phyloP scores from a whole-genome alignment of 2,797 vertebrate genomes.

The Cuculus canorus region DNA sequence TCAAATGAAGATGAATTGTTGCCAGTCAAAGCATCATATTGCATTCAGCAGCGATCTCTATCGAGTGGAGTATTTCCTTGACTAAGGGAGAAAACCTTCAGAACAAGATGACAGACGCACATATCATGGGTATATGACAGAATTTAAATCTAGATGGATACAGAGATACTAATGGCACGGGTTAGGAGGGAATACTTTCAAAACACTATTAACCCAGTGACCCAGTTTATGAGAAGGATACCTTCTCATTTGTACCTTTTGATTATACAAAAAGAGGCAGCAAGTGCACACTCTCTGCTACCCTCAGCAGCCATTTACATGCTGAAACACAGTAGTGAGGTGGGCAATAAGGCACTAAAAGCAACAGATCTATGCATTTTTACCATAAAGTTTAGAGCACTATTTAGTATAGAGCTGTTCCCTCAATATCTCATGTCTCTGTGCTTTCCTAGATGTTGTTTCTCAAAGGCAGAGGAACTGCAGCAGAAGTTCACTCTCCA shows the following conservation, averaged over 20 bases:
- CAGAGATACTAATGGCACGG: background rate
- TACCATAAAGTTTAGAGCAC: background rate
- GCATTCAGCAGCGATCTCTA: conserved; percentile 17
- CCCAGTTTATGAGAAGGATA: background rate
- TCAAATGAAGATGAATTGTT: conserved; percentile 13
- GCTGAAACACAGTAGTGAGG: background rate
- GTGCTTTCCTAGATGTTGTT: background rate
- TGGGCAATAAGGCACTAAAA: background rate
- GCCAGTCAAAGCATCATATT: conserved; percentile 18
- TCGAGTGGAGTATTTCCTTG: background rate
- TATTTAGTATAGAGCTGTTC: background rate
- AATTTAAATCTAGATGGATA: conserved; percentile 8
- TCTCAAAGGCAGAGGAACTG: background rate
- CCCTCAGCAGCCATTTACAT: background rate
- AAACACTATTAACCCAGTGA: conserved; percentile 43
- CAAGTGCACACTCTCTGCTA: background rate
- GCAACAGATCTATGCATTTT: background rate
- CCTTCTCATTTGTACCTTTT: background rate
- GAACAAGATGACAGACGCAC: background rate
- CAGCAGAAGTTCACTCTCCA: background rate
- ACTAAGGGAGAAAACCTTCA: background rate
- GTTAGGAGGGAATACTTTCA: background rate
- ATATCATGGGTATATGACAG: background rate
- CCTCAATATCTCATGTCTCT: background rate
- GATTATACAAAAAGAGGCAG: background rate